phyloP scores from a whole-genome alignment of 2,113 vertebrate genomes.

The Hucho hucho region DNA sequence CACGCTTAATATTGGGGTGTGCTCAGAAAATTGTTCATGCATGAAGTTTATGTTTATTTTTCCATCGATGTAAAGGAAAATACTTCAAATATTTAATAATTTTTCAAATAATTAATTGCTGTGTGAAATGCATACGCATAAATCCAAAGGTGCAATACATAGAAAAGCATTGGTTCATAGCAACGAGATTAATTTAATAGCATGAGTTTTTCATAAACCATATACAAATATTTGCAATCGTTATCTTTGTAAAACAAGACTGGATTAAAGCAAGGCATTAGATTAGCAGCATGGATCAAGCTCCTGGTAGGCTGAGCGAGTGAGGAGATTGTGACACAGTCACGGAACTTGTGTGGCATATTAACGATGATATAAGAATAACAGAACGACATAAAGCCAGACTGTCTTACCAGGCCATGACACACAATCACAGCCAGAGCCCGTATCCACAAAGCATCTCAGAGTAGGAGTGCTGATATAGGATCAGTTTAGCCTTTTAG shows the following conservation, averaged over 20 bases:
- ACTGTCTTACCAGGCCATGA: neutral
- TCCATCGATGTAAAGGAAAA: neutral
- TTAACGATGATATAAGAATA: neutral
- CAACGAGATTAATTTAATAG: conserved; percentile 31
- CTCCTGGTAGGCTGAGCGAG: conserved; percentile 4
- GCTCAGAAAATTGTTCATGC: neutral
- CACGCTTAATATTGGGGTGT: neutral
- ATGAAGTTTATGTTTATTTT: conserved; percentile 3
- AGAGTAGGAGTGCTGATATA: neutral
- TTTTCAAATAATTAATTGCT: conserved; percentile 53
- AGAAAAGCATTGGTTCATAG: conserved; percentile 42
- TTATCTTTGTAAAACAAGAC: conserved; percentile 24
- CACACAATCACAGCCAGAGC: neutral
- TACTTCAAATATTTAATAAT: neutral
- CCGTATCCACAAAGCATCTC: neutral
- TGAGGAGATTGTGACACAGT: neutral
- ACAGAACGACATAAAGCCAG: neutral
- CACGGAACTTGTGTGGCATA: neutral
- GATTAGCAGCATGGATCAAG: conserved; percentile 22
- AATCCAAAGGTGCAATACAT: conserved; percentile 42
- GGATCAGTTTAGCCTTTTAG: too few relatives aligned
- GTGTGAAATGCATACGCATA: conserved; percentile 33
- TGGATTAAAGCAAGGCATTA: conserved; percentile 3
- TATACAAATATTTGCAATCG: conserved; percentile 39
- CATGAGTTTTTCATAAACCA: conserved; percentile 38